Evolutionary conservation across 2,888 invertebrate genomes (phyloP).

Genomic region (Pseudanteris insignis): DNA sequence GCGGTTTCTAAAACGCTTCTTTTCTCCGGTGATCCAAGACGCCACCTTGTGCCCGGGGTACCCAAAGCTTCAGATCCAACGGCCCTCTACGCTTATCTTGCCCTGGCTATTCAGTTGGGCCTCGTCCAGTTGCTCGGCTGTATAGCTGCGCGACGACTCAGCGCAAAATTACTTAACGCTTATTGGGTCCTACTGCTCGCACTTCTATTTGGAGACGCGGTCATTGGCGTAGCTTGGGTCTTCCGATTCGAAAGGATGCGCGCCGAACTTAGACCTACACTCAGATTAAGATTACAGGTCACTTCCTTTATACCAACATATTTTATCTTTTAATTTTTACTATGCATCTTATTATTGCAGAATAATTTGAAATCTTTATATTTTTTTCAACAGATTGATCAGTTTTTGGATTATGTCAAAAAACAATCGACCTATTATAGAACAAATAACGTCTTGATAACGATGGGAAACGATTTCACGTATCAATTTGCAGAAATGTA

Average conservation of each 20-base stretch:
- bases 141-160: conserved; percentile 81
- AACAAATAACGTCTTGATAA: conserved; percentile 80
- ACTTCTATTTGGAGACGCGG: conserved; percentile 83
- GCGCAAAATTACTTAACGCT: conserved; percentile 82
- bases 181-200: conserved; percentile 84
- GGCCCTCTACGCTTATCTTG: conserved; percentile 85
- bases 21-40: conserved; percentile 73
- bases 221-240: conserved; percentile 86
- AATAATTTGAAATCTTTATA: too few relatives aligned
- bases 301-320: neutral
- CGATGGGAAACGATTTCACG: conserved; percentile 93
- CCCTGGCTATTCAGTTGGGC: conserved; percentile 78
- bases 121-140: conserved; percentile 81
- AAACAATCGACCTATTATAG: conserved; percentile 71
- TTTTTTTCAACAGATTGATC: conserved; percentile 11
- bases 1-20: conserved; percentile 77
- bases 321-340: too few relatives aligned
- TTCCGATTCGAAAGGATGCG: conserved; percentile 81
- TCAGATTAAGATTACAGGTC: conserved; percentile 70
- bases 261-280: conserved; percentile 76
- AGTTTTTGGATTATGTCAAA: conserved; percentile 65
- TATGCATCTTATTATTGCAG: too few relatives aligned
- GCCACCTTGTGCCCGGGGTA: conserved; percentile 78
- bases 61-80: conserved; percentile 79
- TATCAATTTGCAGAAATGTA: conserved; percentile 84